These are phyloP conservation scores for Neogale vison DNA, from an alignment of 2,113 vertebrate species.

Conservation along the genomic window DNA sequence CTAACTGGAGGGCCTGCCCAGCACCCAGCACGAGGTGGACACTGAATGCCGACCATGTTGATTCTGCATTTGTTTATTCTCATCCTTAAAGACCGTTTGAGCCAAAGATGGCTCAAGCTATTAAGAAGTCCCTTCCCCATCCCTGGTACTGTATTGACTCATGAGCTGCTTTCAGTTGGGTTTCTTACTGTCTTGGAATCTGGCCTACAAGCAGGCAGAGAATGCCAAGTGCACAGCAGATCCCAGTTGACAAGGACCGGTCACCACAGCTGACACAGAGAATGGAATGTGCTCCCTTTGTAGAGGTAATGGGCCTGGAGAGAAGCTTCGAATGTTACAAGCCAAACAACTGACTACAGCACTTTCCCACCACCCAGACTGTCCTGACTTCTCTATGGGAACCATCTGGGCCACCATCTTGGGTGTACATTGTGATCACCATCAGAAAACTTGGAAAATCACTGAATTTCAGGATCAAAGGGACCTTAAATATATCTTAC, in stretches of 20 bases:
- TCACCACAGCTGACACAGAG: background rate
- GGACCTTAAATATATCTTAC: background rate
- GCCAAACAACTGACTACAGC: background rate
- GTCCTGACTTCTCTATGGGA: background rate
- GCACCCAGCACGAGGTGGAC: background rate
- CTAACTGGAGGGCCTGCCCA: background rate
- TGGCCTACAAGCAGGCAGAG: background rate
- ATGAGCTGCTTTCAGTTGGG: background rate
- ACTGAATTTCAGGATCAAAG: background rate
- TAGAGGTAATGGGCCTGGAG: background rate
- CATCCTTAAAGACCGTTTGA: background rate
- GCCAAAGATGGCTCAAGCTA: background rate
- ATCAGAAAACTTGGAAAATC: background rate
- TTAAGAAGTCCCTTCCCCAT: background rate
- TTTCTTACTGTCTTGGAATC: background rate
- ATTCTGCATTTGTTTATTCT: conserved; percentile 39
- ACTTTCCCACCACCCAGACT: background rate
- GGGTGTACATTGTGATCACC: background rate
- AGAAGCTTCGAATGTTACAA: background rate
- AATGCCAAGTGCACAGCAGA: conserved; percentile 12
- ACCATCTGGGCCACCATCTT: background rate
- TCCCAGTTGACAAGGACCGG: background rate
- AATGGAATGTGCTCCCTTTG: background rate
- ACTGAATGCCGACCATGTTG: background rate
- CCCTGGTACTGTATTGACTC: background rate